Base-by-base conservation (phyloP, 2,797 vertebrate species). In the Pelodytes ibericus region DNA sequence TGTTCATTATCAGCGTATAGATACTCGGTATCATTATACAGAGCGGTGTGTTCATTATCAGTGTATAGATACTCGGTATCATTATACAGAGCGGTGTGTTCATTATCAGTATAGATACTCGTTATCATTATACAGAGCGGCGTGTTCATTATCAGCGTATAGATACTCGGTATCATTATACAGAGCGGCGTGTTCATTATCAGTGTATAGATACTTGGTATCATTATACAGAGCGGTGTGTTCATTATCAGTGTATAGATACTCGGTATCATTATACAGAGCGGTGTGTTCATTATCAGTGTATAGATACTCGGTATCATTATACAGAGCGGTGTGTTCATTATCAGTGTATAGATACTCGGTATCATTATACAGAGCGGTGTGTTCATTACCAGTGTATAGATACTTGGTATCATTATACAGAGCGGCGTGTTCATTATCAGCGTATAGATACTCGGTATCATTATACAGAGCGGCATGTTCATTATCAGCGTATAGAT, bases 51-150 rank as follows among this genome's bases (percentile, higher is more conserved):
- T 36, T n/a, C 5, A 13, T 36, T 5, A 36, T 36, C 5, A 36
- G 33, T 36, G 33, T n/a, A 49, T n/a, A n/a, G n/a, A n/a, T 13
- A 39, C 36, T 39, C n/a, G n/a, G n/a, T n/a, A n/a, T n/a, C n/a
- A n/a, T n/a, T n/a, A n/a, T n/a, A n/a, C n/a, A n/a, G n/a, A n/a
- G n/a, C n/a, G n/a, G n/a, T n/a, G n/a, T n/a, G n/a, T n/a, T 18
- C 41, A 49, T 49, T 27, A 66, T 62, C 29, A 30, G n/a, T 62
- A 62, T n/a, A 66, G 6, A 16, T 49, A 66, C 47, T 20, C n/a
- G n/a, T n/a, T n/a, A n/a, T n/a, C 33, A 49, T 49, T 49, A 29
- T 58, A 56, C 29, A 61, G 31, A 16, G 33, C 1, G 22, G 5
- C 18, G n/a, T 57, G 68, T 36, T n/a, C 5, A 13, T 36, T 5